These are phyloP conservation scores for Agrilus biguttatus DNA, from an alignment of 2,888 invertebrate genomes.

Conservation along the genomic window DNA sequence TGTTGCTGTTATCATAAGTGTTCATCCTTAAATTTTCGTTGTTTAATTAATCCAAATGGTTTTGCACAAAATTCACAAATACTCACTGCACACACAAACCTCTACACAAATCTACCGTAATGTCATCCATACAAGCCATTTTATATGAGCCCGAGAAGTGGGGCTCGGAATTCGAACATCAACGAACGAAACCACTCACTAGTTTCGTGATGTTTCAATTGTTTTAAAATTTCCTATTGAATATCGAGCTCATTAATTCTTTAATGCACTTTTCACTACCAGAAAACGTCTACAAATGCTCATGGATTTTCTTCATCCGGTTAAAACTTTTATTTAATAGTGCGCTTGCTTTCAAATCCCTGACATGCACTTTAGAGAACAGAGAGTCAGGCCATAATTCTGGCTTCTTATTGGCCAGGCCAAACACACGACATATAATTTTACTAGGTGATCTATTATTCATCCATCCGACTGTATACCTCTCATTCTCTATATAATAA, in stretches of 20 bases:
- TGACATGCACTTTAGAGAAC: constrained; percentile 3
- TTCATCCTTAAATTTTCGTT: constrained; percentile 12
- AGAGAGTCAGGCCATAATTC: constrained; percentile 19
- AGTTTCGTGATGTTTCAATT: constrained; percentile 2
- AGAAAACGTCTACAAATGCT: too few relatives aligned
- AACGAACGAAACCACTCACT: background rate
- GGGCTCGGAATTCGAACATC: constrained; percentile 2
- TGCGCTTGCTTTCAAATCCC: too few relatives aligned
- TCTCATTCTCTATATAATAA: too few relatives aligned
- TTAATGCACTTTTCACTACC: background rate
- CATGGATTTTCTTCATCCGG: too few relatives aligned
- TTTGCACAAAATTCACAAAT: constrained; percentile 9
- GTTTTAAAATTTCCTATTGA: background rate
- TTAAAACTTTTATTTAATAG: too few relatives aligned
- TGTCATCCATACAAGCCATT: constrained; percentile 6
- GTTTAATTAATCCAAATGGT: constrained; percentile 3
- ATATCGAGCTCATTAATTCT: background rate
- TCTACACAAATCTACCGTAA: background rate
- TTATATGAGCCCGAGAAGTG: constrained; percentile 13
- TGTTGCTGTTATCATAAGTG: constrained; percentile 17
- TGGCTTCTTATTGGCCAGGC: constrained; percentile 12
- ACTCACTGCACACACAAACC: constrained; percentile 7
- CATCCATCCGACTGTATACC: too few relatives aligned
- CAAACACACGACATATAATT: too few relatives aligned
- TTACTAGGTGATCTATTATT: too few relatives aligned